phyloP scores from a whole-genome alignment of 2,113 vertebrate species.

The Pampusana beccarii region DNA sequence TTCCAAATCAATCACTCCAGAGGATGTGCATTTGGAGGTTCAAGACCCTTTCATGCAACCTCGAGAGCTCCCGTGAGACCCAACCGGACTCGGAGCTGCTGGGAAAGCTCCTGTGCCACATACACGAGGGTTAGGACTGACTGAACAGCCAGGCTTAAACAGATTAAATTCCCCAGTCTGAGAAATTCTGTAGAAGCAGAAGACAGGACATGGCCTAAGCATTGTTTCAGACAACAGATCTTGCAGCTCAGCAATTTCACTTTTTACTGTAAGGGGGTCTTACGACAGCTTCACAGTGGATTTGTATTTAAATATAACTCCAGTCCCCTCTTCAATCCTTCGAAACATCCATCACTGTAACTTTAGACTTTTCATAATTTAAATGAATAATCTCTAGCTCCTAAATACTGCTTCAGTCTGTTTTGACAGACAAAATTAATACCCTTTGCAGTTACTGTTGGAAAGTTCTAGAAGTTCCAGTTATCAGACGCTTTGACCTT shows the following conservation, averaged over 20 bases:
- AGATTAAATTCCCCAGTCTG: not conserved
- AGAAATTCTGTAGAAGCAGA: not conserved
- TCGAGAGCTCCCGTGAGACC: not conserved
- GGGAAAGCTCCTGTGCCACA: not conserved
- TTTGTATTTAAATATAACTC: constrained; percentile 48
- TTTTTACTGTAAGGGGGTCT: not conserved
- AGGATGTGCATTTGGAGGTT: not conserved
- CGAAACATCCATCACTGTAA: constrained; percentile 54
- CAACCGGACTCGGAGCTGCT: not conserved
- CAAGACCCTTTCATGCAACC: not conserved
- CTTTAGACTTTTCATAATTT: constrained; percentile 56
- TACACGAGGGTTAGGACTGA: not conserved
- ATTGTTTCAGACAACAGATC: constrained; percentile 37
- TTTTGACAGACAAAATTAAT: constrained; percentile 63
- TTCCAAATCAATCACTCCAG: not conserved
- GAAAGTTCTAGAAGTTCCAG: constrained; percentile 17
- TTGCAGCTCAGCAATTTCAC: constrained; percentile 43
- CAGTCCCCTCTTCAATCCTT: constrained; percentile 31
- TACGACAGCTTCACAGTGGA: constrained; percentile 45
- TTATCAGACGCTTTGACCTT: constrained; percentile 1
- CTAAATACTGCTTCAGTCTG: constrained; percentile 29
- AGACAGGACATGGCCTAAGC: not conserved
- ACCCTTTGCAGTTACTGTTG: not conserved
- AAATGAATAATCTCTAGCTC: constrained; percentile 57
- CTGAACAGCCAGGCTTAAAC: not conserved